Evolutionary conservation across 2,797 vertebrate species (phyloP).

Genomic region (Lateolabrax maculatus): DNA sequence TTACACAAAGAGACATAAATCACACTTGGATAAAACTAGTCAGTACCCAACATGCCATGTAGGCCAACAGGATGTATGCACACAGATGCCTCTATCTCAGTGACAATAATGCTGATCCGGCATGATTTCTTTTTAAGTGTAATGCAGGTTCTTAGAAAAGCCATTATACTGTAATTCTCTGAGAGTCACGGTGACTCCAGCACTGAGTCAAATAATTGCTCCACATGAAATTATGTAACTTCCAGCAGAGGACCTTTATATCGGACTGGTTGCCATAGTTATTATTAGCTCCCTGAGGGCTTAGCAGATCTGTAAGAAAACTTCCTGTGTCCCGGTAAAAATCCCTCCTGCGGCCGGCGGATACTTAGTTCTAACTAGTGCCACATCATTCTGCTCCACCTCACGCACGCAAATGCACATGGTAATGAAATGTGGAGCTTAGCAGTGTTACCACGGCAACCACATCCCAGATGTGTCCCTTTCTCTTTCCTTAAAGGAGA

Average conservation of each 20-base stretch:
- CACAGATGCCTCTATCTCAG: not conserved
- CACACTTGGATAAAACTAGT: not conserved
- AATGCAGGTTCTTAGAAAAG: slow-evolving; percentile 11
- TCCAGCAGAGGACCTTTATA: slow-evolving; percentile 2
- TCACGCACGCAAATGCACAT: slow-evolving; percentile 39
- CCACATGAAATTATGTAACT: not conserved
- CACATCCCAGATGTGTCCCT: slow-evolving; percentile 19
- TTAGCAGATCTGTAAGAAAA: not conserved
- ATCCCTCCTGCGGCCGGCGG: slow-evolving; percentile 15
- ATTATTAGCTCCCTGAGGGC: not conserved
- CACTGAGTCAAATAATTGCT: slow-evolving; percentile 21
- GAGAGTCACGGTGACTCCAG: slow-evolving; percentile 21
- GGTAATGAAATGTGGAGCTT: slow-evolving; percentile 51
- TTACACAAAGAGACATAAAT: not conserved
- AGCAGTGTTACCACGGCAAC: slow-evolving; percentile 38
- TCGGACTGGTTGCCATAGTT: slow-evolving; percentile 2
- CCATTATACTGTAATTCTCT: slow-evolving; percentile 16
- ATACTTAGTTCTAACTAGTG: slow-evolving; percentile 14
- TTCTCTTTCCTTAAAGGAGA: slow-evolving; percentile 20
- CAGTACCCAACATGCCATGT: not conserved
- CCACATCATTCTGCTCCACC: slow-evolving; percentile 30
- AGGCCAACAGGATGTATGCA: too few relatives aligned
- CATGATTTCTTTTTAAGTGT: not conserved
- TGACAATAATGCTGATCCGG: not conserved
- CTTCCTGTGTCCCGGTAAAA: slow-evolving; percentile 23